Evolutionary conservation across 2,797 vertebrate species (phyloP).

Genomic region (Champsocephalus gunnari): DNA sequence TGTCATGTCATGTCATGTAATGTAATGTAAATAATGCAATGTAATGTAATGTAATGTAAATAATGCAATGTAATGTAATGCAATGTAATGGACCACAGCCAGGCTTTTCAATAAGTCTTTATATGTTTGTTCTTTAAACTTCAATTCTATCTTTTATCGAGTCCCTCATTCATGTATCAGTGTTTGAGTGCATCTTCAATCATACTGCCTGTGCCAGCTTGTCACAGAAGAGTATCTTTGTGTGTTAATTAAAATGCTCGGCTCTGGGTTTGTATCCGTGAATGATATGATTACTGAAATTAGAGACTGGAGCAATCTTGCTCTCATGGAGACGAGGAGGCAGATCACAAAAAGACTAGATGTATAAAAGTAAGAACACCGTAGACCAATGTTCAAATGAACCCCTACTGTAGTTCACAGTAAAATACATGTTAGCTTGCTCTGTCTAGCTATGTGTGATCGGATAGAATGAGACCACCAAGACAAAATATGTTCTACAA

Average conservation of each 20-base stretch:
- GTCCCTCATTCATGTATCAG: conserved; percentile 14
- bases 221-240: conserved; percentile 48
- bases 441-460: not conserved
- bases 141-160: conserved; percentile 17
- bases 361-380: conserved; percentile 6
- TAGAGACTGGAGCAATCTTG: conserved; percentile 34
- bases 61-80: too few species aligned
- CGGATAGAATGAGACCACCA: not conserved
- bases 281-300: conserved; percentile 65
- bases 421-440: not conserved
- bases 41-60: too few species aligned
- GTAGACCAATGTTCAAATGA: not conserved
- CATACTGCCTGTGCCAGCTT: conserved; percentile 20
- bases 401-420: not conserved
- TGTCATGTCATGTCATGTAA: too few species aligned
- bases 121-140: not conserved
- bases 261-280: conserved; percentile 49
- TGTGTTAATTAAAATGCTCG: conserved; percentile 63
- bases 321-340: conserved; percentile 18
- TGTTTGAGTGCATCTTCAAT: conserved; percentile 11
- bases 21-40: too few species aligned
- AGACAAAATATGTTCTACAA: conserved; percentile 2
- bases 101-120: conserved; percentile 12
- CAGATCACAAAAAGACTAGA: not conserved
- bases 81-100: not conserved